Evolutionary conservation across 2,888 invertebrate species (phyloP), one percentile per base, ranked within the genome.

Genomic region (Lycophotia porphyrea): DNA sequence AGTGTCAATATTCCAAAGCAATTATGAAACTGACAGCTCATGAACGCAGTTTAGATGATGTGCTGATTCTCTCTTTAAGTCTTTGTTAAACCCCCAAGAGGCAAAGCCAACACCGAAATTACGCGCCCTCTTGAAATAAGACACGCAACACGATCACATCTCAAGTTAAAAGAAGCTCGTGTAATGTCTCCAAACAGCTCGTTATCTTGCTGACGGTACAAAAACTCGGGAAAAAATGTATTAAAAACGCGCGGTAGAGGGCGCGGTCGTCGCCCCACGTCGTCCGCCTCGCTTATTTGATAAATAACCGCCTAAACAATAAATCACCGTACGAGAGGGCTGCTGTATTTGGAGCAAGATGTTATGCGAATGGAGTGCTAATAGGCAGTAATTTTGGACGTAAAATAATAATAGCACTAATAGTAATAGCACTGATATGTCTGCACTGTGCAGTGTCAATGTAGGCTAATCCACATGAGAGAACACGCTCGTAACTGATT

Each of bases 121-220:
- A 18, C 27, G 8, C 52, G 8, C 52, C 24, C 24, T 49, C 61
- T 60, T 63, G 34, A 42, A 78, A 71, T 49, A 13, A 61, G 60
- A 69, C 3, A 63, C 61, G 18, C 18, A 52, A 27, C 31, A 27
- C 11, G 42, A 18, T 34, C 58, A 64, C 76, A 61, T 70, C 52
- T 52, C 68, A 68, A 74, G 58, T 72, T 72, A 89, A 87, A 88
- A 82, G 74, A 64, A 82, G 49, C 74, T 55, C 79, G 84, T 55
- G 55, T 81, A 76, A 78, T 75, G 76, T 81, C 91, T 89, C 90
- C 89, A 86, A 87, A 88, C 79, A 71, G 90, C 92, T 93, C 92
- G 93, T 94, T 94, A 93, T 94, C 91, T 91, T 81, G 92, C 92
- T 93, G 92, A 93, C 91, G 92, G 87, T 87, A 92, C 92, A 93